Evolutionary conservation across 2,888 invertebrate genomes (phyloP).

Genomic region (Agrochola circellaris): DNA sequence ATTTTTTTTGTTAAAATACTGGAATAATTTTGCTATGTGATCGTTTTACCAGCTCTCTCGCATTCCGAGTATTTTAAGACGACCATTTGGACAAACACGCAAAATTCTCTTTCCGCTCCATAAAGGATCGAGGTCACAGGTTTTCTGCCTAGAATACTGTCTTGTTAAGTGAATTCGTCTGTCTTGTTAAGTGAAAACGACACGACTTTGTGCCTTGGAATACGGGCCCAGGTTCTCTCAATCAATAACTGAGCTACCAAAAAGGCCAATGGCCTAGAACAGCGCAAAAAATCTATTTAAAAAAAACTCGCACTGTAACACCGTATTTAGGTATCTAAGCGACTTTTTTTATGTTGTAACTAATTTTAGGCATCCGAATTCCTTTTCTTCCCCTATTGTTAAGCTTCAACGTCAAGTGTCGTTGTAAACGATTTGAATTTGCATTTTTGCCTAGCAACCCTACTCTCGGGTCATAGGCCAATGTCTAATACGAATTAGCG

Average conservation of each 20-base stretch:
- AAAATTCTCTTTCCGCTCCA: slow-evolving; percentile 52
- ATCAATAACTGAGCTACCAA: slow-evolving; percentile 46
- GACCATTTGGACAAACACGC: slow-evolving; percentile 53
- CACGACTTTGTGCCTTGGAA: slow-evolving; percentile 29
- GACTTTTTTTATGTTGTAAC: slow-evolving; percentile 17
- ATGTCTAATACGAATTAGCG: slow-evolving; percentile 63
- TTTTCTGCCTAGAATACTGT: slow-evolving; percentile 50
- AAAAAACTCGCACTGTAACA: slow-evolving; percentile 10
- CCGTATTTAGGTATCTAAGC: slow-evolving; percentile 7
- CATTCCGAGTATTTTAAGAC: slow-evolving; percentile 22
- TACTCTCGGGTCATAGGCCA: slow-evolving; percentile 66
- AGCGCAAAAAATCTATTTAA: slow-evolving; percentile 33
- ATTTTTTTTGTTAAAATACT: not conserved
- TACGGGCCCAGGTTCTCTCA: slow-evolving; percentile 37
- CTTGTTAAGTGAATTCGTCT: slow-evolving; percentile 35
- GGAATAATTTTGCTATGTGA: not conserved
- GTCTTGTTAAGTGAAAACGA: slow-evolving; percentile 45
- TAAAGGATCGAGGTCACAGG: slow-evolving; percentile 61
- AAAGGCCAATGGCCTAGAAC: slow-evolving; percentile 30
- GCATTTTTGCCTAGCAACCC: slow-evolving; percentile 60
- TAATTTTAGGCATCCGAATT: slow-evolving; percentile 12
- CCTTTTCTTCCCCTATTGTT: slow-evolving; percentile 24
- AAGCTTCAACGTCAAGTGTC: slow-evolving; percentile 30
- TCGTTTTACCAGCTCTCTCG: slow-evolving; percentile 11
- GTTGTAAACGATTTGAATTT: slow-evolving; percentile 41